Evolutionary conservation across 2,888 invertebrate species (phyloP), one percentile per base, ranked within the genome.

Genomic region (Apomyelois bistriatella): DNA sequence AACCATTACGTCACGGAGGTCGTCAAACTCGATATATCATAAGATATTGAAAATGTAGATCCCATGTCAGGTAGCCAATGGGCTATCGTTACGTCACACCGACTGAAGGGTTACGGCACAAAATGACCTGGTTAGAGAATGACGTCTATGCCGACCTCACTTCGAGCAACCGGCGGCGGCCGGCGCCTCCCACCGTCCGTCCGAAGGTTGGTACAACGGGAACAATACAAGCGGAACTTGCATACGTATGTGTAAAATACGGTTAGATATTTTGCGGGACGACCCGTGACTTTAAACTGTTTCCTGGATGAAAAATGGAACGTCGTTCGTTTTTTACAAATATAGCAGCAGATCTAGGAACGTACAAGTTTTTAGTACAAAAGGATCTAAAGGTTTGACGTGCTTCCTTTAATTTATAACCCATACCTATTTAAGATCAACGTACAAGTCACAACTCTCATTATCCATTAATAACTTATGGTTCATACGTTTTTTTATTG

Each of bases 81-180:
- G 28, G 9, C 7, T 30, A 15, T 38, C 37, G 10, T 28, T 1
- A 30, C 37, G 35, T 51, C 41, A 42, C 41, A 35, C 9, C 32
- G 30, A 55, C 37, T 60, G 59, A 55, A 58, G 55, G 64, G 60
- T 69, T 63, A 54, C 57, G 59, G 61, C 68, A 68, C 62, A 60
- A 62, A 69, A 70, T 82, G 79, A 80, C 81, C 82, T 68, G 82
- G 78, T 81, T 81, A 74, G 42, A 36, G 66, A 61, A 61, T 87
- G 86, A 86, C 86, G 86, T 86, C 69, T 64, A 54, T 62, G 16
- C 54, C 72, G 84, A 81, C 85, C 85, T 86, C 77, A 68, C 62
- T 12, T 48, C 40, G 66, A 7, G 63, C 65, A 51, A 56, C 58
- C 59, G 57, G 60, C 56, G 60, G 63, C 65, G 49, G 56, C 58